Evolutionary conservation across 2,113 vertebrate genomes (phyloP).

Genomic region (Leuciscus idus): DNA sequence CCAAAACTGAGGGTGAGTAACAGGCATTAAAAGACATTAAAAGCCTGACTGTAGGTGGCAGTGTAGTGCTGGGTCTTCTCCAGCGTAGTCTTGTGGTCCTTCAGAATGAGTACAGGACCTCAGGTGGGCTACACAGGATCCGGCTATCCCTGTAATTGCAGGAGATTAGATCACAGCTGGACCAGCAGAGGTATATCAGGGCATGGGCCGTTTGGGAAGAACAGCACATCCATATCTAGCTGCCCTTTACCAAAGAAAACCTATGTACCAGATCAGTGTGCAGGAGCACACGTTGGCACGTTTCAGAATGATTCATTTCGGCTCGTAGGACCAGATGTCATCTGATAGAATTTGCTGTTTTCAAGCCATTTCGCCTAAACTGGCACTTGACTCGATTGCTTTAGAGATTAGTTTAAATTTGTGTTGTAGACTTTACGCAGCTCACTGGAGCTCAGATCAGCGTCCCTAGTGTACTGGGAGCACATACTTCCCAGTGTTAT

Average conservation of each 20-base stretch:
- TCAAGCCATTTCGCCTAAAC: slow-evolving; percentile 5
- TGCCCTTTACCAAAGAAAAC: background rate
- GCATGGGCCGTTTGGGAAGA: background rate
- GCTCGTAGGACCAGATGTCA: slow-evolving; percentile 12
- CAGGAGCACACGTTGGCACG: background rate
- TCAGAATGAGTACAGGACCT: background rate
- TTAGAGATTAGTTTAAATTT: slow-evolving; percentile 23
- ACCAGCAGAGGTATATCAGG: slow-evolving; percentile 25
- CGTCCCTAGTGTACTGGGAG: background rate
- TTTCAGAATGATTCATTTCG: slow-evolving; percentile 18
- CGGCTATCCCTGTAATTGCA: background rate
- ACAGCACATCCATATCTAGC: background rate
- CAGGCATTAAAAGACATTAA: background rate
- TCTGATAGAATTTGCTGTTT: slow-evolving; percentile 40
- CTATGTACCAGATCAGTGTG: background rate
- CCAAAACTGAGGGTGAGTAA: too few relatives aligned
- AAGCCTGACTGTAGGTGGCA: slow-evolving; percentile 18
- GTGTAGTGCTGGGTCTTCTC: slow-evolving; percentile 6
- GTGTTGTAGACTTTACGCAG: background rate
- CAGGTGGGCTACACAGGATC: slow-evolving; percentile 22
- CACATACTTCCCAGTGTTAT: slow-evolving; percentile 12
- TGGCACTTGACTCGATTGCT: slow-evolving; percentile 12
- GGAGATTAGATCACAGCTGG: slow-evolving; percentile 36
- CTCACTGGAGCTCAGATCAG: background rate
- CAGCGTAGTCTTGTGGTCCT: background rate